Evolutionary conservation across 2,797 vertebrate species (phyloP).

Genomic region (Rallus crepitans): DNA sequence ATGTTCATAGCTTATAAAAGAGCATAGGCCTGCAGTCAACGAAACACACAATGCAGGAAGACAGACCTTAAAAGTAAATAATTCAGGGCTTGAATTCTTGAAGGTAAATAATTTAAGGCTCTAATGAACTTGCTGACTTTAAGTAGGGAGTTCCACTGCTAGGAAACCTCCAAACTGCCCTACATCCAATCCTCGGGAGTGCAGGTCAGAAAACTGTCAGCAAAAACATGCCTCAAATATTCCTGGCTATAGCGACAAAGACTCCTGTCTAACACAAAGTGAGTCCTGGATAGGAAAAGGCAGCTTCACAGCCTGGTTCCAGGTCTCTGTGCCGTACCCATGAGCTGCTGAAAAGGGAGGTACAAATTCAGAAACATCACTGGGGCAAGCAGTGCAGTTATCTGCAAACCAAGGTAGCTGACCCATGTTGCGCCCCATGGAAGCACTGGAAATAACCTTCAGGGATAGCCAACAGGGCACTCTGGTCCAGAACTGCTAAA

Average conservation of each 20-base stretch:
- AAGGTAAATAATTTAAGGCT: slow-evolving; percentile 68
- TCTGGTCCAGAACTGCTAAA: neutral
- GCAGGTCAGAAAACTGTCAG: neutral
- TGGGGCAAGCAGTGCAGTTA: neutral
- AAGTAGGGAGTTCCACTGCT: slow-evolving; percentile 10
- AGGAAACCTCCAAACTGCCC: slow-evolving; percentile 44
- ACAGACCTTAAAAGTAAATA: slow-evolving; percentile 61
- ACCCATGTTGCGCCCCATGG: neutral
- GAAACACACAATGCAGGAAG: neutral
- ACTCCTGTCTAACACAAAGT: neutral
- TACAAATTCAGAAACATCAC: neutral
- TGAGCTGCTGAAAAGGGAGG: neutral
- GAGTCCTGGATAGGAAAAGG: neutral
- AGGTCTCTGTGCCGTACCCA: neutral
- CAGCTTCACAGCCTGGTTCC: neutral
- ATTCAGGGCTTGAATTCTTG: slow-evolving; percentile 59
- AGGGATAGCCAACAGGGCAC: neutral
- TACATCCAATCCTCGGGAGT: slow-evolving; percentile 38
- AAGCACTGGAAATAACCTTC: neutral
- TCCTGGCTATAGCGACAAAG: neutral
- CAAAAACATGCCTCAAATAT: neutral
- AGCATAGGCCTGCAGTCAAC: neutral
- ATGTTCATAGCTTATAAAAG: neutral
- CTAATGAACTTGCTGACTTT: slow-evolving; percentile 37
- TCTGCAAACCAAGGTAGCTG: neutral